phyloP scores from a whole-genome alignment of 2,113 vertebrate species.

The Chascanopsetta lugubris region DNA sequence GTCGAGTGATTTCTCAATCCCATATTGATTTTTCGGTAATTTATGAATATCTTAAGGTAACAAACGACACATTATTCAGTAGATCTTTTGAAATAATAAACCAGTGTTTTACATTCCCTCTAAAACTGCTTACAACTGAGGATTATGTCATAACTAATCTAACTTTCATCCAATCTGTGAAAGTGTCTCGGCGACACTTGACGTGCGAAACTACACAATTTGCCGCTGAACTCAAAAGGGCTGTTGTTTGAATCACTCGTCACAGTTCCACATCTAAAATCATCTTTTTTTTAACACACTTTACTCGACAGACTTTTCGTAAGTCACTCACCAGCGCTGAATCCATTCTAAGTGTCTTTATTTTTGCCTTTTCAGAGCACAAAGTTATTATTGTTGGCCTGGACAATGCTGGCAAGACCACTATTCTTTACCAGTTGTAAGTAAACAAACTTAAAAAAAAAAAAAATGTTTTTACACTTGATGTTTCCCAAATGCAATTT shows the following conservation, averaged over 20 bases:
- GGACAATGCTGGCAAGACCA: conserved; percentile 99
- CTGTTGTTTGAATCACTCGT: conserved; percentile 12
- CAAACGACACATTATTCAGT: too few species aligned
- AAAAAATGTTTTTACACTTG: too few species aligned
- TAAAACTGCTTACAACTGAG: conserved; percentile 9
- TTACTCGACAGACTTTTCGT: conserved; percentile 10
- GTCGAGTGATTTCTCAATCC: too few species aligned
- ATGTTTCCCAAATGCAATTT: too few species aligned
- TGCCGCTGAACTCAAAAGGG: not conserved
- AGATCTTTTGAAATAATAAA: too few species aligned
- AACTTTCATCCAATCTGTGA: conserved; percentile 37
- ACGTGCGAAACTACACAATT: conserved; percentile 27
- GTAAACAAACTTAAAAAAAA: too few species aligned
- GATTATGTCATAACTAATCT: too few species aligned
- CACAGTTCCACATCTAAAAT: conserved; percentile 14
- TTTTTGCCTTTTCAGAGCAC: conserved; percentile 88
- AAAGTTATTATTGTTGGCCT: conserved; percentile 99
- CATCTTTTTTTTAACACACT: conserved; percentile 19
- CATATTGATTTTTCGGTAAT: too few species aligned
- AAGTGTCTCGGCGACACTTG: conserved; percentile 17
- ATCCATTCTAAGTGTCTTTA: conserved; percentile 19
- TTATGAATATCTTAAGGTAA: too few species aligned
- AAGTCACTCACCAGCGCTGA: conserved; percentile 11
- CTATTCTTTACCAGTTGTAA: conserved; percentile 99
- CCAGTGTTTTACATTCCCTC: not conserved